Evolutionary conservation across 2,113 vertebrate species (phyloP).

Genomic region (Mustela nigripes): DNA sequence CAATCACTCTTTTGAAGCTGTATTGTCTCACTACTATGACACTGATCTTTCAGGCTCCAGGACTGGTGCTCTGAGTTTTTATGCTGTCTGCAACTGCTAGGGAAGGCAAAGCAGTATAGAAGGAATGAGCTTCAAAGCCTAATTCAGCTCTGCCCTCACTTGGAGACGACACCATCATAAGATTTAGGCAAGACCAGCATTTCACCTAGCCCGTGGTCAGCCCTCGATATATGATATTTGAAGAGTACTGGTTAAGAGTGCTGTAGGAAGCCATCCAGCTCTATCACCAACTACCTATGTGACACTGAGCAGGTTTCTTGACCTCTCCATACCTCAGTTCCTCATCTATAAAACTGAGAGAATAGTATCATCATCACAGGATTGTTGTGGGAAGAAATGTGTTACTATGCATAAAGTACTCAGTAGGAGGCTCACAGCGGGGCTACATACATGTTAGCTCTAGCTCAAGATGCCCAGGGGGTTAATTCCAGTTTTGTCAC

Average conservation of each 20-base stretch:
- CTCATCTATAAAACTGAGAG: neutral
- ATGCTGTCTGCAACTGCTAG: neutral
- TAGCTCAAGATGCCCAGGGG: neutral
- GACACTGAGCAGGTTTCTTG: constrained; percentile 1
- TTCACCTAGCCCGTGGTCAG: neutral
- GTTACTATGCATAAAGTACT: neutral
- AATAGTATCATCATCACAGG: neutral
- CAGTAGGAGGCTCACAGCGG: neutral
- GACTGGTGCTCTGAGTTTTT: neutral
- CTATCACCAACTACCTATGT: neutral
- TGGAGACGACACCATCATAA: neutral
- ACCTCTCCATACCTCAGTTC: neutral
- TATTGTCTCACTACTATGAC: neutral
- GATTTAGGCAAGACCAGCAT: neutral
- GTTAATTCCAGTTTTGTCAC: neutral
- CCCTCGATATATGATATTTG: neutral
- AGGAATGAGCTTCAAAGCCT: neutral
- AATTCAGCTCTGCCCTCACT: neutral
- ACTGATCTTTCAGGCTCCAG: neutral
- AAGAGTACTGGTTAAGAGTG: neutral
- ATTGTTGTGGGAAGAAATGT: constrained; percentile 13
- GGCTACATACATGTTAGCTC: constrained; percentile 1
- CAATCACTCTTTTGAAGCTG: neutral
- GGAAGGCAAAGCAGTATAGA: neutral
- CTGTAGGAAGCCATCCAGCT: neutral